A percentile compares a stretch with the other conserved stretches of the same genome.
These are phyloP conservation scores for Hyposmocoma kahamanoa DNA, from an alignment of 1,140 invertebrate species.

Conservation along the genomic window DNA sequence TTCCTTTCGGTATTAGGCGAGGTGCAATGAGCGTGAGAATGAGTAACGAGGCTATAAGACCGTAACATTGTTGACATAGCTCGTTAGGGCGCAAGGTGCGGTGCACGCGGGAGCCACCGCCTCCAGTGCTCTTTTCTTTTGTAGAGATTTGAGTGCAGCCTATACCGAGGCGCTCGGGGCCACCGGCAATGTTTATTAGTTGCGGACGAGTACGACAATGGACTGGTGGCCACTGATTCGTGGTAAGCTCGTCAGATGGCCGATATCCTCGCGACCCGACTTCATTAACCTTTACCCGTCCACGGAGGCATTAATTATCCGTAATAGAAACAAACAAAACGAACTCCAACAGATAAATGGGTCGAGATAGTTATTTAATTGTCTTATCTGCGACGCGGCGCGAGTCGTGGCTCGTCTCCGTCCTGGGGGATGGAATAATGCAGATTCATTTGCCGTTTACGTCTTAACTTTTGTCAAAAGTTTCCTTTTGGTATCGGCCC, in stretches of 20 bases:
- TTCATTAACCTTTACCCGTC: slow-evolving; percentile 55
- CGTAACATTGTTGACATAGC: slow-evolving; percentile 17
- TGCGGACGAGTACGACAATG: background rate
- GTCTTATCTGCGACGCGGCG: slow-evolving; percentile 37
- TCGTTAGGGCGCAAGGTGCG: slow-evolving; percentile 1
- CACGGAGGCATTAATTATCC: slow-evolving; percentile 52
- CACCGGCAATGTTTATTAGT: slow-evolving; percentile 17
- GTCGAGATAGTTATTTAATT: slow-evolving; percentile 56
- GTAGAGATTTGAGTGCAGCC: background rate
- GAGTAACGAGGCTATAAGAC: slow-evolving; percentile 13
- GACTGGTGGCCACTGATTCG: slow-evolving; percentile 26
- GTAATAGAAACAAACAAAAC: slow-evolving; percentile 65
- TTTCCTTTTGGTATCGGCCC: slow-evolving; percentile 25
- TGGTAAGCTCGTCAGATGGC: slow-evolving; percentile 23
- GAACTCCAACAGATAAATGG: slow-evolving; percentile 53
- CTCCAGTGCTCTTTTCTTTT: no score
- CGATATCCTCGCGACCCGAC: slow-evolving; percentile 33
- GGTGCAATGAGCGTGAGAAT: slow-evolving; percentile 21
- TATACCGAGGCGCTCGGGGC: background rate
- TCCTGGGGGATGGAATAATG: slow-evolving; percentile 26
- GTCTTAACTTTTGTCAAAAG: slow-evolving; percentile 51
- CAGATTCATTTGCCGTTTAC: slow-evolving; percentile 43
- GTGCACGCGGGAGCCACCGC: background rate
- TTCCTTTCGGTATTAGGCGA: slow-evolving; percentile 38
- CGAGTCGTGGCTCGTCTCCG: slow-evolving; percentile 17